Base-by-base conservation (phyloP, 2,888 invertebrate species). In the Monopis laevigella region DNA sequence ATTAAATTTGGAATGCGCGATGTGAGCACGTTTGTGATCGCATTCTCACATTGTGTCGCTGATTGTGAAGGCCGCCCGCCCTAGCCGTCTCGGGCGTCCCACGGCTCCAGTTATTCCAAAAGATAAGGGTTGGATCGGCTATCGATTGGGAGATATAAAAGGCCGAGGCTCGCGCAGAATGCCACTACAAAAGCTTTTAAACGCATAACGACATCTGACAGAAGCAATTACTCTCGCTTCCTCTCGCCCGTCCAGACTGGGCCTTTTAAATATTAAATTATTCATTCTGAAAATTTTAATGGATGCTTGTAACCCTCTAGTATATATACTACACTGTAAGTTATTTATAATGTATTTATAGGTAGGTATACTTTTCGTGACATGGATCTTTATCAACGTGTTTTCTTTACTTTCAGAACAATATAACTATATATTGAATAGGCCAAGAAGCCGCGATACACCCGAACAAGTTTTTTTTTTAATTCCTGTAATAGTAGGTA, bases 71-170 rank as follows among this genome's bases (percentile, higher is more conserved):
- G 21, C 36, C 11, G 4, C 6, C 11, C 18, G 21, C 32, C n/a
- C 36, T 29, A 14, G 12, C 29, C 29, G 12, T 11, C 12, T 13
- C 34, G 11, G 17, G 17, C 16, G 16, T 36, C 36, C 36, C 36
- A 21, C 21, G 21, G 16, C 21, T 21, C 5, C 11, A 36, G 36
- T 36, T 36, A 36, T 13, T 36, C 19, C 13, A 10, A 36, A 36
- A 36, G 36, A 36, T 36, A 36, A 36, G 36, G 36, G 36, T 36
- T 11, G 16, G 21, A 36, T 36, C 36, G 36, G 36, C 2, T 17
- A 36, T 36, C 36, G 36, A 36, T 36, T 21, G 36, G 19, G 36
- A 36, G 16, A 36, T 36, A 36, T 36, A 36, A 36, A 36, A 36
- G 21, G 12, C 21, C 6, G 6, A 5, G 7, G 14, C 27, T 16